Evolutionary conservation across 2,113 vertebrate species (phyloP), one percentile per base, ranked within the genome.

Genomic region (Hemiscyllium ocellatum): DNA sequence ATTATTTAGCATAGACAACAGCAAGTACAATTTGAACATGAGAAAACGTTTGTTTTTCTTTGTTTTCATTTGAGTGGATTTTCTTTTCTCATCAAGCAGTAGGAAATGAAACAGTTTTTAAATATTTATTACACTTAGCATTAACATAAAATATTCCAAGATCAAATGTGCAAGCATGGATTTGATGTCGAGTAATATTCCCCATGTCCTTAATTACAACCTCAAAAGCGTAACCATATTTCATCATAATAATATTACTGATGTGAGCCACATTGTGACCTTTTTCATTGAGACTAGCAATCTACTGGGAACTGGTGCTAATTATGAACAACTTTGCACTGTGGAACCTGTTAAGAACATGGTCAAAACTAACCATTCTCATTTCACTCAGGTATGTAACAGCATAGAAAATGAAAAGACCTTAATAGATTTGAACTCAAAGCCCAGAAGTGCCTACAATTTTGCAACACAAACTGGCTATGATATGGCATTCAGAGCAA

Each of bases 361-460:
- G 52, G 26, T 90, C 29, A 52, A 65, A 90, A 13, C 29, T 61
- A 90, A 4, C 87, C 52, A 90, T 90, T 90, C 52, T 90, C 87
- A 90, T 65, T 90, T 61, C 52, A 29, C 26, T 90, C 61, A 33
- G 52, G 87, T 13, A 90, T 61, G 52, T 61, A 52, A 90, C 87
- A 61, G 87, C 33, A 17, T 26, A 90, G 26, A 56, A 52, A 17
- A 33, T 33, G 10, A n/a, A 65, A 90, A 90, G 13, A 33, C 52
- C 33, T 29, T 90, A 90, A 90, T 90, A 26, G 85, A 65, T 90
- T n/a, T 90, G 87, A 90, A 56, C 12, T 90, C 87, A 90, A 90
- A 56, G 52, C 86, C 86, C 86, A 29, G 50, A 10, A 3, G 86
- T 56, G 86, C 24, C 10, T 8, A 50, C 50, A 89, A 52, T 61